Conservation (phyloP, 2,888 invertebrate genomes). For the Mesorhabditis spiculigera region DNA sequence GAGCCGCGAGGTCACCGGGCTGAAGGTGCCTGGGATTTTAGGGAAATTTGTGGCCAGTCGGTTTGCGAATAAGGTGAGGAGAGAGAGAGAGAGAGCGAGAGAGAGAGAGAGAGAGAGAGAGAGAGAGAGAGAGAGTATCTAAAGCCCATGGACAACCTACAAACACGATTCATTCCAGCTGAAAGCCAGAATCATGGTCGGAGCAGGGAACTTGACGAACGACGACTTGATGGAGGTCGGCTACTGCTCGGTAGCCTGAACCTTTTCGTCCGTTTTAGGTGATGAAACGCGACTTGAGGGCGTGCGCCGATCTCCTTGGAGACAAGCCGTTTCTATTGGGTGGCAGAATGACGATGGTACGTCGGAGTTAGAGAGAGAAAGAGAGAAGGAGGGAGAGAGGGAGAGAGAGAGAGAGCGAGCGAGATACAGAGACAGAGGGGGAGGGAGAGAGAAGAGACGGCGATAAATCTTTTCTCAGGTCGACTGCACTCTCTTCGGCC, state of each 20-base stretch:
- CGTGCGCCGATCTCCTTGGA: not conserved
- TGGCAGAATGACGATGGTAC: not conserved
- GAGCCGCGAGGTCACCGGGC: slow-evolving; percentile 1
- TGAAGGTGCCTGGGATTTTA: not conserved
- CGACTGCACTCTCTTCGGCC: slow-evolving; percentile 15
- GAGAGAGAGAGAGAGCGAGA: not conserved
- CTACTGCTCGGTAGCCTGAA: not conserved
- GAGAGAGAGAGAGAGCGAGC: not conserved
- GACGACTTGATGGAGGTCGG: not conserved
- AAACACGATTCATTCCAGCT: not conserved
- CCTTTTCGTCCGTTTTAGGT: not conserved
- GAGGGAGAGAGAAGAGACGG: no score
- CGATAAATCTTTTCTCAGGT: no score
- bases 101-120: no score
- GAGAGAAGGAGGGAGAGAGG: not conserved
- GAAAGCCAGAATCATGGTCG: not conserved
- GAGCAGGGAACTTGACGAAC: not conserved
- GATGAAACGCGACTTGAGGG: not conserved
- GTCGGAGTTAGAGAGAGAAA: no score
- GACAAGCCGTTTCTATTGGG: not conserved
- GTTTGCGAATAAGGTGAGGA: not conserved
- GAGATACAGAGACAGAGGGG: no score
- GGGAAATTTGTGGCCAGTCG: not conserved
- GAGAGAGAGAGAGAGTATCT: no score
- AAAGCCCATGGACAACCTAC: not conserved